Percentiles rank a stretch among this genome's conserved stretches.
Conservation (phyloP, 1,140 invertebrate species). For the Sitophilus oryzae region DNA sequence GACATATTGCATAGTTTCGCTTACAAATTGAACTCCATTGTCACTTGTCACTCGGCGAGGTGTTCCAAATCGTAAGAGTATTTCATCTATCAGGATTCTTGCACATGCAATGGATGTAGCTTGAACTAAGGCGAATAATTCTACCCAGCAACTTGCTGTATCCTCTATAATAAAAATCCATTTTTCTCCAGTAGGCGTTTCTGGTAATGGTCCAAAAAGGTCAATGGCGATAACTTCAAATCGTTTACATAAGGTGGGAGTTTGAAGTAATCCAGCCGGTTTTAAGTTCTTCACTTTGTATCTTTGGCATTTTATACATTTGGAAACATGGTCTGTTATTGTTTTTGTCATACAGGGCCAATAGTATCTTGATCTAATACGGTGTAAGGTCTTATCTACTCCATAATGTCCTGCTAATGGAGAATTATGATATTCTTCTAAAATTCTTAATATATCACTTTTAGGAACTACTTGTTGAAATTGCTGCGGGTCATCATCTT, state of each 20-base stretch:
- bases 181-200: constrained; percentile 1
- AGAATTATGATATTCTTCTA: constrained; percentile 31
- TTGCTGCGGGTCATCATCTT: constrained; percentile 34
- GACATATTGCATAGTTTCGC: constrained; percentile 38
- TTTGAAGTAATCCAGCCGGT: constrained; percentile 36
- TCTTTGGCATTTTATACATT: constrained; percentile 12
- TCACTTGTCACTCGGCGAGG: constrained; percentile 12
- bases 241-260: constrained; percentile 22
- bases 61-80: constrained; percentile 25
- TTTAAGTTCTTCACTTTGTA: constrained; percentile 19
- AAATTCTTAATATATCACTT: constrained; percentile 10
- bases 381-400: constrained; percentile 22
- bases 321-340: constrained; percentile 1
- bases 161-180: constrained; percentile 29
- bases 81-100: constrained; percentile 21
- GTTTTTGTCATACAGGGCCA: neutral
- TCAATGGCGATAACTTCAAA: constrained; percentile 38
- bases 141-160: constrained; percentile 22
- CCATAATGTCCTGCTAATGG: no score
- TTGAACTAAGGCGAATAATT: constrained; percentile 21
- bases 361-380: constrained; percentile 10
- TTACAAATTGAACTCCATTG: constrained; percentile 21
- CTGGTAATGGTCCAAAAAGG: constrained; percentile 26
- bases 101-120: constrained; percentile 29
- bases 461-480: constrained; percentile 30